Percentiles rank a stretch among this genome's conserved stretches.
Evolutionary conservation across 2,797 vertebrate genomes (phyloP).

Genomic region (Bovichtus diacanthus): DNA sequence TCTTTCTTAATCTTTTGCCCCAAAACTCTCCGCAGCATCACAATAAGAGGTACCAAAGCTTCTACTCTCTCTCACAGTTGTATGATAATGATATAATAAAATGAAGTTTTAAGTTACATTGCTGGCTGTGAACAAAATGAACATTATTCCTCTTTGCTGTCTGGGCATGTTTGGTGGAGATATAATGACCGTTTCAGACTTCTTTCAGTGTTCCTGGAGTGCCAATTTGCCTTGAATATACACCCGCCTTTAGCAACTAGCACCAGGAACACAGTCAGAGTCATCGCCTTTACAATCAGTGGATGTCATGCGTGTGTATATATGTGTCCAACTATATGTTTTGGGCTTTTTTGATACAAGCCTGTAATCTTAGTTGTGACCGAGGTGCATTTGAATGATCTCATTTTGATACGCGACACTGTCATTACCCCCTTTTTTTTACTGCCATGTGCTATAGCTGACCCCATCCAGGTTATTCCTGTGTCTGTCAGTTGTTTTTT

Average conservation of each 20-base stretch:
- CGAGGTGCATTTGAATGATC: slow-evolving; percentile 29
- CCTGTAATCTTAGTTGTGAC: slow-evolving; percentile 43
- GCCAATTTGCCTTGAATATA: slow-evolving; percentile 69
- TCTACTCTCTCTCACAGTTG: slow-evolving; percentile 19
- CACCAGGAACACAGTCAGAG: slow-evolving; percentile 43
- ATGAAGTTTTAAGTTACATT: slow-evolving; percentile 46
- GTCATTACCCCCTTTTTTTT: slow-evolving; percentile 13
- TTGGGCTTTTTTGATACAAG: slow-evolving; percentile 20
- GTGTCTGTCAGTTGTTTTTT: neutral
- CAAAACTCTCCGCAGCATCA: slow-evolving; percentile 47
- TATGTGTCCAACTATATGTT: slow-evolving; percentile 38
- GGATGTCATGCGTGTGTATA: slow-evolving; percentile 33
- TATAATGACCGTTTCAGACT: slow-evolving; percentile 51
- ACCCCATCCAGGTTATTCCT: slow-evolving; percentile 16
- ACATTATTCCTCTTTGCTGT: slow-evolving; percentile 41
- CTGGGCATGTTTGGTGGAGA: slow-evolving; percentile 51
- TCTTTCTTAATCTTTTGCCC: slow-evolving; percentile 42
- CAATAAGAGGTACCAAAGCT: slow-evolving; percentile 49
- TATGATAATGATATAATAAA: slow-evolving; percentile 7
- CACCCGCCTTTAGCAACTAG: slow-evolving; percentile 58
- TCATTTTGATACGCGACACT: slow-evolving; percentile 12
- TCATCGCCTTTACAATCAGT: slow-evolving; percentile 50
- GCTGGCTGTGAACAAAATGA: slow-evolving; percentile 33
- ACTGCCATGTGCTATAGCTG: neutral
- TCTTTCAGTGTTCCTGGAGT: slow-evolving; percentile 47